phyloP scores from a whole-genome alignment of 1,140 invertebrate genomes.

The Dreissena polymorpha region DNA sequence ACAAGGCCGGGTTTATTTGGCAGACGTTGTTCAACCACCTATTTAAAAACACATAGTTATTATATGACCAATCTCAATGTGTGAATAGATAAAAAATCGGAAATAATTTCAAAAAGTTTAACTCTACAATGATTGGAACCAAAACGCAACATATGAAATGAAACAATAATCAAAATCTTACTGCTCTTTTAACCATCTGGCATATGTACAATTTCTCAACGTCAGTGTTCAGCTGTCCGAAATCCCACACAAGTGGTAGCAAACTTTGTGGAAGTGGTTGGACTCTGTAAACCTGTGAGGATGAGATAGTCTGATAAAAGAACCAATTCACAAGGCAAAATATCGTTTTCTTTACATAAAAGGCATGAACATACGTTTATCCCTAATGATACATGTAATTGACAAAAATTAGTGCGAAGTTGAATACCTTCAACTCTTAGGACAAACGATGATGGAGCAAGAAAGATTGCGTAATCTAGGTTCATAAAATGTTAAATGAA shows the following conservation, averaged over 20 bases:
- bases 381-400: conserved; percentile 68
- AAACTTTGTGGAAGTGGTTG: conserved; percentile 73
- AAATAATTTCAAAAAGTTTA: not conserved
- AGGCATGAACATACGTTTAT: conserved; percentile 68
- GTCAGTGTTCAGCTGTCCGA: conserved; percentile 69
- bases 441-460: not conserved
- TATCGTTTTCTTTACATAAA: conserved; percentile 74
- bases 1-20: conserved; percentile 33
- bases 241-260: conserved; percentile 76
- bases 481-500: not conserved
- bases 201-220: conserved; percentile 72
- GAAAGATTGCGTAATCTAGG: not conserved
- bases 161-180: conserved; percentile 26
- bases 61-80: not conserved
- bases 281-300: conserved; percentile 75
- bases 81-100: not conserved
- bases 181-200: conserved; percentile 70
- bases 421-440: not conserved
- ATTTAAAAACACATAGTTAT: conserved; percentile 52
- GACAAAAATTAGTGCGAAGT: not conserved
- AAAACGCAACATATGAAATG: not conserved
- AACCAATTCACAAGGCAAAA: conserved; percentile 67
- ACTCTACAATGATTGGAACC: not conserved
- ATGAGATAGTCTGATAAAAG: conserved; percentile 66
- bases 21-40: conserved; percentile 13